Evolutionary conservation across 2,888 invertebrate genomes (phyloP).

Genomic region (Papilio gigon): DNA sequence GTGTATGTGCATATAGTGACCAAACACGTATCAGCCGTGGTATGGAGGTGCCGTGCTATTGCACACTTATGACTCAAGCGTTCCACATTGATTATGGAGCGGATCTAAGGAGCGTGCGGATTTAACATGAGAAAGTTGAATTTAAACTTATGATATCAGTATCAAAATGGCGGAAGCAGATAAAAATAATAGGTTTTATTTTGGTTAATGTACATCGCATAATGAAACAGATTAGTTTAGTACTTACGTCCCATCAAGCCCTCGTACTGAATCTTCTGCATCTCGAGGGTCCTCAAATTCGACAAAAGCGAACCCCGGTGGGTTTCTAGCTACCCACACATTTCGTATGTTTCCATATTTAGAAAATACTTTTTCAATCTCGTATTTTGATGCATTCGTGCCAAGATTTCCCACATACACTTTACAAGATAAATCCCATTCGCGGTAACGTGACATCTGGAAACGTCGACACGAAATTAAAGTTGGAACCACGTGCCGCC

Average conservation of each 20-base stretch:
- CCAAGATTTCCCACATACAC: conserved; percentile 96
- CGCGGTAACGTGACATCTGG: conserved; percentile 87
- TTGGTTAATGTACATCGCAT: neutral
- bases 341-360: conserved; percentile 94
- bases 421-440: conserved; percentile 94
- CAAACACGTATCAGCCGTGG: conserved; percentile 66
- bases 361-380: conserved; percentile 92
- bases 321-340: conserved; percentile 97
- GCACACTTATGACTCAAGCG: conserved; percentile 83
- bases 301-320: conserved; percentile 95
- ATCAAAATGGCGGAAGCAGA: conserved; percentile 35
- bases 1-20: conserved; percentile 49
- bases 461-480: conserved; percentile 43
- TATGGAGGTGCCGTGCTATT: conserved; percentile 63
- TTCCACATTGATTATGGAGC: conserved; percentile 75
- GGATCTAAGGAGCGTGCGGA: conserved; percentile 80
- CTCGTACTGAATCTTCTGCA: conserved; percentile 92
- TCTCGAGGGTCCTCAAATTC: conserved; percentile 95
- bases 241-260: conserved; percentile 87
- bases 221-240: neutral
- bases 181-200: neutral
- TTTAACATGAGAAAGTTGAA: no score
- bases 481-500: conserved; percentile 43
- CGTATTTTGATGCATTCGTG: conserved; percentile 94
- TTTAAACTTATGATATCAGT: no score